Evolutionary conservation across 2,888 invertebrate species (phyloP).

Genomic region (Cryptus viduatorius): DNA sequence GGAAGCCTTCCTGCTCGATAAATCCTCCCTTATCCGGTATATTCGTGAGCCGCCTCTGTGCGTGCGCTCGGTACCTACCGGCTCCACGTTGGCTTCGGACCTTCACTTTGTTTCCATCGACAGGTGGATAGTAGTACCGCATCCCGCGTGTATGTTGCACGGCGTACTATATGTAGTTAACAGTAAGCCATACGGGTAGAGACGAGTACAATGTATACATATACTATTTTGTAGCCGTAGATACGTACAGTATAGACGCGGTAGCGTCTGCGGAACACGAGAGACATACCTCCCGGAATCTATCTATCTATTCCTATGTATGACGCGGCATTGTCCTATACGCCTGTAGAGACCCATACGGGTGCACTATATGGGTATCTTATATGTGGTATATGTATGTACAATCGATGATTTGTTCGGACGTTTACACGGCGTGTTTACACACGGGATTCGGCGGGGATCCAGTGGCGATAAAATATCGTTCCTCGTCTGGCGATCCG

Average conservation of each 20-base stretch:
- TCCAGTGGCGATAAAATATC: slow-evolving; percentile 71
- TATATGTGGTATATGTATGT: slow-evolving; percentile 8
- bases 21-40: slow-evolving; percentile 67
- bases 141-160: neutral
- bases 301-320: neutral
- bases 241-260: neutral
- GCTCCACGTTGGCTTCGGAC: slow-evolving; percentile 31
- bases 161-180: slow-evolving; percentile 23
- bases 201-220: neutral
- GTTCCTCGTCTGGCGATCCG: slow-evolving; percentile 50
- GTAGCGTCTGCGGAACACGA: slow-evolving; percentile 31
- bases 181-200: slow-evolving; percentile 4
- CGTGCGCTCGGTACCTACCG: neutral
- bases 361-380: neutral
- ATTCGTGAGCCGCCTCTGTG: slow-evolving; percentile 55
- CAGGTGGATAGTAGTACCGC: slow-evolving; percentile 39
- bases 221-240: slow-evolving; percentile 37
- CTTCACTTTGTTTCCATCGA: slow-evolving; percentile 64
- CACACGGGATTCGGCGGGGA: slow-evolving; percentile 70
- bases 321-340: neutral
- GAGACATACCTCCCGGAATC: slow-evolving; percentile 32
- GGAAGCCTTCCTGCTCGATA: slow-evolving; percentile 64
- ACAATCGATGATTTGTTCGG: slow-evolving; percentile 74
- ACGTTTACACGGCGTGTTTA: slow-evolving; percentile 73
- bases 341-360: too few species aligned